A percentile compares a stretch with the other conserved stretches of the same genome.
Evolutionary conservation across 2,888 invertebrate genomes (phyloP).

Genomic region (Barypeithes pellucidus): DNA sequence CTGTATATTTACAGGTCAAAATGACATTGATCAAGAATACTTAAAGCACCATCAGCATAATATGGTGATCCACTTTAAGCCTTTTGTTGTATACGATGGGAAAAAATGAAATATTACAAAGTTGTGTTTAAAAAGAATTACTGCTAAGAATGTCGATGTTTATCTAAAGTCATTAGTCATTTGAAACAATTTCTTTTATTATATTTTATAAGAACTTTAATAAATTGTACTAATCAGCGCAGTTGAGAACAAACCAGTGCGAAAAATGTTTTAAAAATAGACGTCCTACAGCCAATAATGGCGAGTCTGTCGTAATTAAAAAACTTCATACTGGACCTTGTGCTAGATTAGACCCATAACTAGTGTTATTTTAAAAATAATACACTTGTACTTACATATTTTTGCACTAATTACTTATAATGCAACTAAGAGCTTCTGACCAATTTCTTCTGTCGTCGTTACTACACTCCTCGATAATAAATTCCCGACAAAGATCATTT

Average conservation of each 20-base stretch:
- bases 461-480: too few species aligned
- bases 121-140: background rate
- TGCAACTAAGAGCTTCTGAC: too few species aligned
- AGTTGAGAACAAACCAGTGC: background rate
- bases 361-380: background rate
- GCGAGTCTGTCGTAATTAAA: background rate
- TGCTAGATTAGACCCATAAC: background rate
- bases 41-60: too few species aligned
- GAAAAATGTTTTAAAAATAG: slow-evolving; percentile 1
- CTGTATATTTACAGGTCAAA: too few species aligned
- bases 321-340: background rate
- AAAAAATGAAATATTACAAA: too few species aligned
- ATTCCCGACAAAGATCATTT: too few species aligned
- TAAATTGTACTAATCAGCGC: background rate
- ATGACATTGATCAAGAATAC: too few species aligned
- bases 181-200: background rate
- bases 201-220: background rate
- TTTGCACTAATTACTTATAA: background rate
- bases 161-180: background rate
- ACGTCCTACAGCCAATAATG: background rate
- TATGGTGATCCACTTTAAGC: too few species aligned
- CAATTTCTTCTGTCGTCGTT: too few species aligned
- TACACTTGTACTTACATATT: background rate
- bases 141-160: background rate
- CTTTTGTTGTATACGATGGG: too few species aligned